phyloP scores from a whole-genome alignment of 2,888 invertebrate species.

The Macaria notata region DNA sequence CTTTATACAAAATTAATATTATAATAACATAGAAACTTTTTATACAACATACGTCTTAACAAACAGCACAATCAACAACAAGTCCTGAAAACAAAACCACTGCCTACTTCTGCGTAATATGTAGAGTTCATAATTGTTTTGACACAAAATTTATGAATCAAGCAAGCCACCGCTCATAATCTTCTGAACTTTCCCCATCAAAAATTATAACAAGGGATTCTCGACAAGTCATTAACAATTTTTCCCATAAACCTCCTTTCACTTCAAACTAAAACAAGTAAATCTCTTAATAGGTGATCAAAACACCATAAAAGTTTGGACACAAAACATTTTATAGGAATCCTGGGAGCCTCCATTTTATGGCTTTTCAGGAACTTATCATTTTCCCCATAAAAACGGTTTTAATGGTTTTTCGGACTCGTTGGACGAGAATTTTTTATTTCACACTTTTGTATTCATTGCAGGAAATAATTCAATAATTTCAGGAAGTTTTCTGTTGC shows the following conservation, averaged over 20 bases:
- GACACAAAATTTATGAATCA: too few species aligned
- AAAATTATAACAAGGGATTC: slow-evolving; percentile 6
- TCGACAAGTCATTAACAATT: slow-evolving; percentile 22
- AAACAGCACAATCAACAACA: too few species aligned
- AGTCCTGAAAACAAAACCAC: too few species aligned
- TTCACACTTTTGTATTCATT: slow-evolving; percentile 10
- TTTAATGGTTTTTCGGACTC: slow-evolving; percentile 51
- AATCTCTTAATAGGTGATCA: slow-evolving; percentile 49
- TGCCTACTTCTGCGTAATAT: too few species aligned
- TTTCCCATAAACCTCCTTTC: slow-evolving; percentile 21
- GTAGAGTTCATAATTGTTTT: too few species aligned
- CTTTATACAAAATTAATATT: too few species aligned
- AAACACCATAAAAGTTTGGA: slow-evolving; percentile 47
- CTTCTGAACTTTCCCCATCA: slow-evolving; percentile 13
- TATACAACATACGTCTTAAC: too few species aligned
- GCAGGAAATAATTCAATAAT: slow-evolving; percentile 3
- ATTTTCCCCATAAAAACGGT: slow-evolving; percentile 62
- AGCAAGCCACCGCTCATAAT: background rate
- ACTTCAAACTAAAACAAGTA: slow-evolving; percentile 42
- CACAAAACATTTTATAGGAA: slow-evolving; percentile 57
- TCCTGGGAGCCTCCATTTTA: slow-evolving; percentile 51
- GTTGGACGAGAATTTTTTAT: slow-evolving; percentile 13
- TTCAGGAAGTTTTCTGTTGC: background rate
- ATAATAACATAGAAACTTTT: too few species aligned
- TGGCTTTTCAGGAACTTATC: slow-evolving; percentile 67